Evolutionary conservation across 1,140 invertebrate genomes (phyloP).

Genomic region (Anadara kagoshimensis): DNA sequence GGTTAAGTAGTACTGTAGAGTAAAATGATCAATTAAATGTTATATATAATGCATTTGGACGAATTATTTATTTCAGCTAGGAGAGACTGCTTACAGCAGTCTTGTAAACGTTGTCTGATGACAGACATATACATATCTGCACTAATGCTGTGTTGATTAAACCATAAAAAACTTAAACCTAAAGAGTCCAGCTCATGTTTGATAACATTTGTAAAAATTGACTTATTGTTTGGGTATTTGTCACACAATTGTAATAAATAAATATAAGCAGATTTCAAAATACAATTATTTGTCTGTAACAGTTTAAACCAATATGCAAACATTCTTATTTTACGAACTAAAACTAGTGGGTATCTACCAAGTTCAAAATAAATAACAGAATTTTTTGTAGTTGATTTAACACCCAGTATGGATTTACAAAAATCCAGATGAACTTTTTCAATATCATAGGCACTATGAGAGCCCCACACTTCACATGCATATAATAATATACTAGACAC

Average conservation of each 20-base stretch:
- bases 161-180: neutral
- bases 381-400: constrained; percentile 8
- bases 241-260: neutral
- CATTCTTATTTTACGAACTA: constrained; percentile 5
- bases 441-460: neutral
- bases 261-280: constrained; percentile 2
- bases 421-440: constrained; percentile 25
- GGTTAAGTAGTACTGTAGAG: neutral
- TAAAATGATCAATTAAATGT: neutral
- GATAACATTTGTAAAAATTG: neutral
- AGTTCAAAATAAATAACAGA: constrained; percentile 17
- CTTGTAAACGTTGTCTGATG: neutral
- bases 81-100: neutral
- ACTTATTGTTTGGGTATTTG: neutral
- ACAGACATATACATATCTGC: neutral
- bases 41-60: constrained; percentile 1
- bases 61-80: neutral
- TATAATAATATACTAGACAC: constrained; percentile 23
- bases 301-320: constrained; percentile 17
- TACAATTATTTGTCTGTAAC: constrained; percentile 9
- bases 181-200: neutral
- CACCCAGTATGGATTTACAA: constrained; percentile 20
- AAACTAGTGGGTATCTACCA: neutral
- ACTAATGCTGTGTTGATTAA: constrained; percentile 2
- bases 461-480: constrained; percentile 29